Evolutionary conservation across 2,888 invertebrate genomes (phyloP), one percentile per base, ranked within the genome.

Genomic region (Hyalella azteca): DNA sequence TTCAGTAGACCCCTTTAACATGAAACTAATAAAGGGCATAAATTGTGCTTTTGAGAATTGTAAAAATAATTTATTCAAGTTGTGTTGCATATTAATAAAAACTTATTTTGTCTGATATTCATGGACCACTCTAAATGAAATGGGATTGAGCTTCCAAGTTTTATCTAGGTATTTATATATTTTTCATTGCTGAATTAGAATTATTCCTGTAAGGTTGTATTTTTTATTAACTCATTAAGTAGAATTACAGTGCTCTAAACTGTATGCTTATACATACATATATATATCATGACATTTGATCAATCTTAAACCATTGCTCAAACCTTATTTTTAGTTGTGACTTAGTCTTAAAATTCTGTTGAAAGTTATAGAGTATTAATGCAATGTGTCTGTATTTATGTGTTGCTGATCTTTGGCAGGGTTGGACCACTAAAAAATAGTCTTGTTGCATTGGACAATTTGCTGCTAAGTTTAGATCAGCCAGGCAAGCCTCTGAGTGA

Each of bases 401-500:
- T 19, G 4, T 36, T 19, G 9, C 19, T 66, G 32, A 36, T 36
- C 9, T 66, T 29, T 66, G 13, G 7, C 19, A 66, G 66, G 39
- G 29, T 36, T 66, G 66, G 66, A n/a, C 66, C 36, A 19, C 66
- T 39, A 9, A 66, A 36, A 11, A 36, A 32, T 4, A 66, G 36
- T 66, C 19, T 66, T 32, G 36, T 39, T 66, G 39, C 66, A 13
- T n/a, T 66, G 66, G 66, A 66, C 36, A 66, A 36, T 36, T 36
- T 66, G 66, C 66, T 66, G 39, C 36, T 66, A 2, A 66, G 36
- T 66, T 5, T 66, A 36, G 66, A 66, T n/a, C 66, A 66, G 36
- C 66, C 66, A 36, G 66, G 66, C 66, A 32, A 36, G 19, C 66
- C 66, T 15, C 66, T 66, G 66, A 66, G 66, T 66, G 66, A 66